Percentiles rank a stretch among this genome's conserved stretches.
phyloP scores from a whole-genome alignment of 2,113 vertebrate genomes.

The Percina caprodes region DNA sequence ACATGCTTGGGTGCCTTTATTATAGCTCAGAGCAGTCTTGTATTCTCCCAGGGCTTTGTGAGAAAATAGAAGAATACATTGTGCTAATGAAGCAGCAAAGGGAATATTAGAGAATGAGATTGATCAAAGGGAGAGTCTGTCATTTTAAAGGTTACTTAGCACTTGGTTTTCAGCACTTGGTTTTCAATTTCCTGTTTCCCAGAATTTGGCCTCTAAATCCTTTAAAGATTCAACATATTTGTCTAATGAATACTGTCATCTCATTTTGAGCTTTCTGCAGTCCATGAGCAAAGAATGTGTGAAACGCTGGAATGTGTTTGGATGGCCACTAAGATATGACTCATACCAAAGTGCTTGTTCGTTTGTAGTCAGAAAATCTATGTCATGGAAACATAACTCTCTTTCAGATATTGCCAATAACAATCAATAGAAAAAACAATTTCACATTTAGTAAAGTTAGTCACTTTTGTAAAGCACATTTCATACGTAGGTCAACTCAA shows the following conservation, averaged over 20 bases:
- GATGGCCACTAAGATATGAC: not conserved
- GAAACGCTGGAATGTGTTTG: not conserved
- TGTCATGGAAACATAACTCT: not conserved
- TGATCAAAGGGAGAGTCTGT: constrained; percentile 50
- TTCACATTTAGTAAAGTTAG: no score
- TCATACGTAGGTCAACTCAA: no score
- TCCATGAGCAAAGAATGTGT: not conserved
- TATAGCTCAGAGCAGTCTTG: constrained; percentile 52
- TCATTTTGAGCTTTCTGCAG: constrained; percentile 3
- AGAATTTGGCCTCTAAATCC: constrained; percentile 23
- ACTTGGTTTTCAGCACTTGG: constrained; percentile 42
- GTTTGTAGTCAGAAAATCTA: not conserved
- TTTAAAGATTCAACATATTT: constrained; percentile 16
- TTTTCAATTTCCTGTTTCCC: constrained; percentile 53
- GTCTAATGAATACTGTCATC: constrained; percentile 7
- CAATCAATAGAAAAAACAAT: constrained; percentile 40
- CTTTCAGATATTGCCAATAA: not conserved
- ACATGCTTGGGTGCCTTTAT: constrained; percentile 66
- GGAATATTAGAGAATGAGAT: constrained; percentile 57
- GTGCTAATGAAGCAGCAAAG: constrained; percentile 67
- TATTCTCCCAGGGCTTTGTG: constrained; percentile 57
- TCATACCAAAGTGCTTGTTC: not conserved
- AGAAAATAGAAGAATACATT: constrained; percentile 58
- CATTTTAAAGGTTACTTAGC: constrained; percentile 54
- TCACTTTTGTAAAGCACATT: no score